Evolutionary conservation across 1,140 invertebrate species (phyloP).

Genomic region (Bursaphelenchus mucronatus): DNA sequence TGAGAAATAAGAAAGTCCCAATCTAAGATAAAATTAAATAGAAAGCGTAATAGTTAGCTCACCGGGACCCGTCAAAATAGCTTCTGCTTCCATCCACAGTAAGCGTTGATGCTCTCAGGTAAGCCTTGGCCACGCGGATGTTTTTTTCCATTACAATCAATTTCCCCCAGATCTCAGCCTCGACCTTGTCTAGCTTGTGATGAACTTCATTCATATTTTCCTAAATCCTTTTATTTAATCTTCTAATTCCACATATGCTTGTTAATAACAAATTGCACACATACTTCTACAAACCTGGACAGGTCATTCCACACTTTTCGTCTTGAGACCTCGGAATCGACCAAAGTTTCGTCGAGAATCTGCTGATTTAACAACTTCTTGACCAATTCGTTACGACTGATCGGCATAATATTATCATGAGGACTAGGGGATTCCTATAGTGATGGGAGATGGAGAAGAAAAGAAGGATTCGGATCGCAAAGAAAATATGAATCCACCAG

Average conservation of each 20-base stretch:
- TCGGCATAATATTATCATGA: too few relatives aligned
- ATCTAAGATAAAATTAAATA: slow-evolving; percentile 14
- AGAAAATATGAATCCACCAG: too few relatives aligned
- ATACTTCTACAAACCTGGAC: slow-evolving; percentile 2
- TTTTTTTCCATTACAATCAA: slow-evolving; percentile 35
- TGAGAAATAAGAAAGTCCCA: slow-evolving; percentile 20
- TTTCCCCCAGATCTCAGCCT: slow-evolving; percentile 31
- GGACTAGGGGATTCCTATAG: too few relatives aligned
- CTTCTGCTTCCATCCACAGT: slow-evolving; percentile 22
- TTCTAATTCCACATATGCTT: background rate
- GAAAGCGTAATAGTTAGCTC: background rate
- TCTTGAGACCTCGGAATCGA: slow-evolving; percentile 19
- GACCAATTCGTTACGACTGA: too few relatives aligned
- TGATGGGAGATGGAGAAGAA: too few relatives aligned
- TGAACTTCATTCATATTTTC: slow-evolving; percentile 26
- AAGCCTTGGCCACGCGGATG: slow-evolving; percentile 28
- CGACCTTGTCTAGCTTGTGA: slow-evolving; percentile 24
- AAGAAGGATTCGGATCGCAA: too few relatives aligned
- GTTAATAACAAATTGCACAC: background rate
- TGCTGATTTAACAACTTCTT: too few relatives aligned
- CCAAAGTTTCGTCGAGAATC: background rate
- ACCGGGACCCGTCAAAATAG: slow-evolving; percentile 26
- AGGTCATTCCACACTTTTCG: slow-evolving; percentile 11
- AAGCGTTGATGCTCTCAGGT: slow-evolving; percentile 14
- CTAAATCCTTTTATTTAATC: slow-evolving; percentile 7